These are phyloP conservation scores for Uloborus plumipes DNA, from an alignment of 2,888 invertebrate genomes.

Conservation along the genomic window DNA sequence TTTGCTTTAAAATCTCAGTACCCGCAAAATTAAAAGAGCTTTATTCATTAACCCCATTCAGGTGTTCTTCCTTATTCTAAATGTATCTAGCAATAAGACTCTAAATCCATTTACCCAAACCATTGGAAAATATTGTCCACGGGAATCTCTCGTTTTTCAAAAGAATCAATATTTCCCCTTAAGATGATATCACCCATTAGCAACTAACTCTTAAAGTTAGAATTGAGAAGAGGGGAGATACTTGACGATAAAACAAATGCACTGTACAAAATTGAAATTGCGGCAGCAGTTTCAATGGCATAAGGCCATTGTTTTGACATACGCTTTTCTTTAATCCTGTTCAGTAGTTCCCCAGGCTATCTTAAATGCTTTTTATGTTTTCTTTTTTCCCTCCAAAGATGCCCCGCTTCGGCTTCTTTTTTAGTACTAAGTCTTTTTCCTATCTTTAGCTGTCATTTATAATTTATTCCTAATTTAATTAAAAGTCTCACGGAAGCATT, in stretches of 20 bases:
- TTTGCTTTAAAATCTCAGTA: too few species aligned
- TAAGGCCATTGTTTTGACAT: slow-evolving; percentile 28
- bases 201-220: slow-evolving; percentile 3
- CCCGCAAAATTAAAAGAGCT: too few species aligned
- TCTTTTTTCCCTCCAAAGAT: neutral
- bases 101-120: too few species aligned
- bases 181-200: slow-evolving; percentile 10
- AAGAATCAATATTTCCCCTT: slow-evolving; percentile 7
- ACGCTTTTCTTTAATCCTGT: slow-evolving; percentile 5
- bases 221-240: neutral
- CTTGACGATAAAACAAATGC: slow-evolving; percentile 9
- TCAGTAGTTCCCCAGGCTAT: slow-evolving; percentile 31
- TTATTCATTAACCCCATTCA: too few species aligned
- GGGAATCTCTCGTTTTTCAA: neutral
- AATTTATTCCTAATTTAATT: slow-evolving; percentile 53
- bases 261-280: slow-evolving; percentile 4
- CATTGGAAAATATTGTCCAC: too few species aligned
- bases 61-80: too few species aligned
- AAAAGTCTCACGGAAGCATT: slow-evolving; percentile 24
- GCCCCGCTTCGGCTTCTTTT: neutral
- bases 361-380: slow-evolving; percentile 23
- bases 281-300: neutral
- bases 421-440: slow-evolving; percentile 8
- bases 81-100: too few species aligned
- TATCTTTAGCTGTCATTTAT: slow-evolving; percentile 52